Percentiles rank a stretch among this genome's conserved stretches.
Conservation (phyloP, 2,797 vertebrate genomes). For the Spatula versicolor region DNA sequence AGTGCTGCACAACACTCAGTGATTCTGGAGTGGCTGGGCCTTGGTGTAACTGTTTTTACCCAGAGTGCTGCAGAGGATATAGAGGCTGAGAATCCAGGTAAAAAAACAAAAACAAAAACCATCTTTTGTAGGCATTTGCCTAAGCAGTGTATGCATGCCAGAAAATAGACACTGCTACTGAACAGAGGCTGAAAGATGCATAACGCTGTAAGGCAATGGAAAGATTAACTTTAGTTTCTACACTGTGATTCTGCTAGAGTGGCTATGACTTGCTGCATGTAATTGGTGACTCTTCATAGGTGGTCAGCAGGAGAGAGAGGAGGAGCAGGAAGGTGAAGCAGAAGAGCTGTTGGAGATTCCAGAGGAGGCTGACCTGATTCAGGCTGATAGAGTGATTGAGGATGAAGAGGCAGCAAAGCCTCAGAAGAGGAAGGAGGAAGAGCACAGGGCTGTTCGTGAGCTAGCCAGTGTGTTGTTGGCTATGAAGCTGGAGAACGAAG, state of each 20-base stretch:
- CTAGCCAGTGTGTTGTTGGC: conserved; percentile 81
- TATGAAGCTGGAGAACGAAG: conserved; percentile 77
- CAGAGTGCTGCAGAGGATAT: conserved; percentile 62
- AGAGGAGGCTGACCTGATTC: conserved; percentile 90
- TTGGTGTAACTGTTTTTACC: conserved; percentile 76
- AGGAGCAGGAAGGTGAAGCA: conserved; percentile 65
- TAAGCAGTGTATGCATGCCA: not conserved
- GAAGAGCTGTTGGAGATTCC: conserved; percentile 83
- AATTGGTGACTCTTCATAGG: conserved; percentile 24
- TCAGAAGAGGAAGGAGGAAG: conserved; percentile 56
- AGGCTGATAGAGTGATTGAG: conserved; percentile 88
- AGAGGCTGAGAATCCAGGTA: conserved; percentile 77
- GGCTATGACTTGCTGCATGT: not conserved
- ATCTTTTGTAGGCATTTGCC: not conserved
- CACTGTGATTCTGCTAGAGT: not conserved
- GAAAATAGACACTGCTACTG: not conserved
- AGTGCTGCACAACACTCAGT: conserved; percentile 61
- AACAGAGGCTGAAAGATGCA: not conserved
- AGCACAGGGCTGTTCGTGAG: conserved; percentile 17
- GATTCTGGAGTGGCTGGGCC: conserved; percentile 90
- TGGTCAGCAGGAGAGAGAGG: conserved; percentile 41
- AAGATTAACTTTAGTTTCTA: not conserved
- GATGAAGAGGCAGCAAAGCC: conserved; percentile 71
- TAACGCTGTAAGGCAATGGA: not conserved
- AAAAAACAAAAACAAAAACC: not conserved